Base-by-base conservation (phyloP, 2,797 vertebrate genomes). In the Urosaurus nigricauda region DNA sequence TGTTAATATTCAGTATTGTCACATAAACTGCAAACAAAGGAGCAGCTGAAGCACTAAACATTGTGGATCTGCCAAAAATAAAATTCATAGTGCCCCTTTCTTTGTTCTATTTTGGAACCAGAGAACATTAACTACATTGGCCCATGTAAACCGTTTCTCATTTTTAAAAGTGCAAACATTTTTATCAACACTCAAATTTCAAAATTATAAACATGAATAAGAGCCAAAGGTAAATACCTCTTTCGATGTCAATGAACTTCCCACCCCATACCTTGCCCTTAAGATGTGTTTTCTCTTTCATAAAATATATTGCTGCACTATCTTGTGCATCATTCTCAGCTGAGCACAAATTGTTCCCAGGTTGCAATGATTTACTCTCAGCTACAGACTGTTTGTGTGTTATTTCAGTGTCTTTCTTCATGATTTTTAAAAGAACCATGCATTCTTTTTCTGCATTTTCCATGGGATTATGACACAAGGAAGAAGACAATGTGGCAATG, bases 41-140 rank as follows among this genome's bases (percentile, higher is more conserved):
- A 92, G 92, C 88, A 95, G 94, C 93, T 93, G 94, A 93, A 93
- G 94, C 65, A 87, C 26, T 91, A 95, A 82, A 82, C 51, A 21
- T 63, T 4, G 83, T 0, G 0, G 47, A 3, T 70, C 79, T 85
- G 71, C 60, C 43, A 73, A 37, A 71, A 84, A 85, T 63, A 63
- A 70, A 90, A 43, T 84, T 0, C 0, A 0, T 0, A 0, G 2
- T 0, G 0, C 6, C 0, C 75, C 77, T 85, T 29, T 5, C 16
- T 1, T 11, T n/a, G 1, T 0, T 73, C 0, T 0, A 5, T 26
- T 91, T 88, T 35, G 9, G 78, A 86, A 17, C n/a, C 13, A 70
- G 40, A 90, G 35, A 35, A 47, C 43, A n/a, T 83, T 75, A 77
- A 26, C 11, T 13, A 83, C 51, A 83, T 51, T 19, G 26, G 17